Base-by-base conservation (phyloP, 1,140 invertebrate genomes). In the Psilanteris sp. region DNA sequence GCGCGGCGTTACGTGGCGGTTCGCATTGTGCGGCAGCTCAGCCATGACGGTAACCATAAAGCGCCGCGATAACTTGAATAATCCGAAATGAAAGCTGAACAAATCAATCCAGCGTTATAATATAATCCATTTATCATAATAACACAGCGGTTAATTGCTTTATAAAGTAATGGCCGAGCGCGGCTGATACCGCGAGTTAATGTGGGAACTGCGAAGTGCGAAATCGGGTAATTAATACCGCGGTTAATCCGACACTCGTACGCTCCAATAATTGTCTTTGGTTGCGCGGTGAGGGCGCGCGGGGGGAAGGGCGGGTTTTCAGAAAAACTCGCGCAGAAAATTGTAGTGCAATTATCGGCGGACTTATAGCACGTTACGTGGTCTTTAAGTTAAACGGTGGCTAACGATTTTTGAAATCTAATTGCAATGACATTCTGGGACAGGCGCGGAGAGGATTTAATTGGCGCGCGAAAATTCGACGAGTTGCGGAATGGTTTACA, bases 111-210 rank as follows among this genome's bases (percentile, higher is more conserved):
- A 16, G 16, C 10, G 44, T 55, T 39, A 55, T 55, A 48, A 39
- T 57, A 36, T 57, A 72, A 72, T 64, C 32, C 54, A 68, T 67
- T 75, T 54, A 75, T 75, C 62, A 68, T 62, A 67, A 67, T 67
- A 75, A 67, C 50, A 57, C 52, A 62, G 41, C 50, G 41, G 50
- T 48, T 75, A 75, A 75, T 67, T 50, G 14, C 37, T 67, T 67
- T 62, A 54, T 48, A 29, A 31, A 59, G 46, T 54, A 54, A 55
- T 48, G 31, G 37, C 7, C 16, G 18, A 22, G 41, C 34, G 9
- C 27, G 41, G 41, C 39, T 59, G 44, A 57, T 50, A 48, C 8
- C 34, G 46, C 44, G 44, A 22, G 24, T 8, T 59, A 73, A 66
- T 66, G 44, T 59, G 43, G 29, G 52, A 66, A 73, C 59, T 59